phyloP scores from a whole-genome alignment of 2,888 invertebrate species.

The Lampropteryx suffumata region DNA sequence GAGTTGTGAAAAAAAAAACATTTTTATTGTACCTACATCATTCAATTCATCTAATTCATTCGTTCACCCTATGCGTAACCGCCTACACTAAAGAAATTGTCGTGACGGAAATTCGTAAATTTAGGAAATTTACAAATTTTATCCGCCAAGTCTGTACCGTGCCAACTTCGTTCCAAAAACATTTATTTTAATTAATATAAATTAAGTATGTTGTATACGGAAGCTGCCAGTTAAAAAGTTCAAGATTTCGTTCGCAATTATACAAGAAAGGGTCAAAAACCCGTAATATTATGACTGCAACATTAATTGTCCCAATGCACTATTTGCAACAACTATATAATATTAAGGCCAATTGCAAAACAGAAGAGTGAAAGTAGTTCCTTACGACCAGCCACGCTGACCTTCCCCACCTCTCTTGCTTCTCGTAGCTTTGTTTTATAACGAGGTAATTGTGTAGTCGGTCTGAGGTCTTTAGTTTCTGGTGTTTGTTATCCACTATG shows the following conservation, averaged over 20 bases:
- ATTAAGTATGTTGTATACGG: not conserved
- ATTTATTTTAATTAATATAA: too few species aligned
- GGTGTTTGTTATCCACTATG: slow-evolving; percentile 12
- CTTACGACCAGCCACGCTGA: slow-evolving; percentile 38
- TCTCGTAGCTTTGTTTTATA: not conserved
- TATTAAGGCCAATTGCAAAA: slow-evolving; percentile 67
- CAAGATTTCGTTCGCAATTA: slow-evolving; percentile 6
- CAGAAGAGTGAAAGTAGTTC: slow-evolving; percentile 61
- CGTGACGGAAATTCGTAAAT: too few species aligned
- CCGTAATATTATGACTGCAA: slow-evolving; percentile 35
- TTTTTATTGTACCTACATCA: too few species aligned
- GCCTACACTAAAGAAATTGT: too few species aligned
- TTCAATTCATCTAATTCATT: too few species aligned
- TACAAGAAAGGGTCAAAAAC: slow-evolving; percentile 2
- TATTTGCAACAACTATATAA: slow-evolving; percentile 44
- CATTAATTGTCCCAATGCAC: slow-evolving; percentile 51
- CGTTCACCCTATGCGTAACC: too few species aligned
- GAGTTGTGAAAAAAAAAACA: too few species aligned
- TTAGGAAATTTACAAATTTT: too few species aligned
- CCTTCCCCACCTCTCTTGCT: slow-evolving; percentile 28
- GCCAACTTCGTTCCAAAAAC: too few species aligned
- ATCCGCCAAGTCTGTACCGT: too few species aligned
- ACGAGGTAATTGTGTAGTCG: slow-evolving; percentile 8
- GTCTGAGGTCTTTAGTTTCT: slow-evolving; percentile 8
- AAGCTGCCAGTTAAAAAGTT: not conserved